A percentile compares a stretch with the other conserved stretches of the same genome.
Evolutionary conservation across 1,140 invertebrate genomes (phyloP).

Genomic region (Bombus terrestris): DNA sequence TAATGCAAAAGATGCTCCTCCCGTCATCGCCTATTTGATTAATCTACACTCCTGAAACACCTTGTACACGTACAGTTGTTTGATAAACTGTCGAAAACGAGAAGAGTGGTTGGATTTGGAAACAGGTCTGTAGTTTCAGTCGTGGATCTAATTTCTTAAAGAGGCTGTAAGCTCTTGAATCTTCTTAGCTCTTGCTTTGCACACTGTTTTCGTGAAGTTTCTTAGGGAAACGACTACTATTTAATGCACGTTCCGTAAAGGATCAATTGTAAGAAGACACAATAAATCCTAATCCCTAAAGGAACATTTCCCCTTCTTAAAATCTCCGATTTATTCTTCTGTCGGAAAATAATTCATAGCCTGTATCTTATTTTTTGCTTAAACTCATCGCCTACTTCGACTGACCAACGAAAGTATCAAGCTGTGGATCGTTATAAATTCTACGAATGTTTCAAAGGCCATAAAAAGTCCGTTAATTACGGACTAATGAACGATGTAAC

Average conservation of each 20-base stretch:
- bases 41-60: neutral
- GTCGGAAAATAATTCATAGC: neutral
- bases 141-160: neutral
- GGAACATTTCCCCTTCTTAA: neutral
- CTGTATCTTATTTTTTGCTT: neutral
- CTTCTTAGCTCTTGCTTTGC: neutral
- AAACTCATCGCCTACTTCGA: neutral
- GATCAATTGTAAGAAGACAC: neutral
- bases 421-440: neutral
- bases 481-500: conserved; percentile 22
- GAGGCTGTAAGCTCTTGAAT: neutral
- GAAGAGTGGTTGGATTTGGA: too few species aligned
- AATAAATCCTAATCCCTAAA: neutral
- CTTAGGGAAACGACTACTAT: neutral
- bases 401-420: neutral
- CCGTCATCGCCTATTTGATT: neutral
- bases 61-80: neutral
- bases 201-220: neutral
- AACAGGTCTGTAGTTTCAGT: neutral
- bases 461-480: conserved; percentile 31
- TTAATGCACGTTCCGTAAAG: neutral
- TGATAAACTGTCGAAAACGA: neutral
- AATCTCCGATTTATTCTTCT: neutral
- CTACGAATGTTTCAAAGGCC: conserved; percentile 9
- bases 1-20: too few species aligned